Evolutionary conservation across 1,140 invertebrate genomes (phyloP).

Genomic region (Plodia interpunctella): DNA sequence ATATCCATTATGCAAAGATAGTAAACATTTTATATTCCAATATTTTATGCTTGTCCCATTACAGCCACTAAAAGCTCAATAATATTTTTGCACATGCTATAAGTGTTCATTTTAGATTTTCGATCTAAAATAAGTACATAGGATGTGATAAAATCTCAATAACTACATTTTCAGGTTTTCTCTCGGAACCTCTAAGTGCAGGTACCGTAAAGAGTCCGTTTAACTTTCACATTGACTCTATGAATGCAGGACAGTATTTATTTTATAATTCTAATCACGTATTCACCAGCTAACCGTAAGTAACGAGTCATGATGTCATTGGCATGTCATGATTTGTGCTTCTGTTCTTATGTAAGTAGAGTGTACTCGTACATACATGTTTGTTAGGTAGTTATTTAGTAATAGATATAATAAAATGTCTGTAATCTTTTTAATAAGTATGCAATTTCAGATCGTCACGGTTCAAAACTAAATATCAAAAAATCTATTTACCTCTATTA

Average conservation of each 20-base stretch:
- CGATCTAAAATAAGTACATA: too few species aligned
- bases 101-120: too few species aligned
- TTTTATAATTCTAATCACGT: constrained; percentile 44
- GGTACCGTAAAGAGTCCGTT: not conserved
- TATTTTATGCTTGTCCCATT: too few species aligned
- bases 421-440: too few species aligned
- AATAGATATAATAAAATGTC: not conserved
- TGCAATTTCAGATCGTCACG: too few species aligned
- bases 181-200: not conserved
- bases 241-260: not conserved
- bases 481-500: not conserved
- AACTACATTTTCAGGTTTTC: not conserved
- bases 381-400: constrained; percentile 1
- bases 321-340: constrained; percentile 57
- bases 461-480: too few species aligned
- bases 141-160: too few species aligned
- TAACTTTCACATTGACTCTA: constrained; percentile 15
- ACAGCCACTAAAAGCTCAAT: too few species aligned
- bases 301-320: constrained; percentile 64
- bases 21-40: not conserved
- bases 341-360: constrained; percentile 43
- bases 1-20: constrained; percentile 1
- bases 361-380: too few species aligned
- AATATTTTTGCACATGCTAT: too few species aligned
- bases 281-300: constrained; percentile 59